Base-by-base conservation (phyloP, 2,888 invertebrate genomes). In the Conops quadrifasciatus region DNA sequence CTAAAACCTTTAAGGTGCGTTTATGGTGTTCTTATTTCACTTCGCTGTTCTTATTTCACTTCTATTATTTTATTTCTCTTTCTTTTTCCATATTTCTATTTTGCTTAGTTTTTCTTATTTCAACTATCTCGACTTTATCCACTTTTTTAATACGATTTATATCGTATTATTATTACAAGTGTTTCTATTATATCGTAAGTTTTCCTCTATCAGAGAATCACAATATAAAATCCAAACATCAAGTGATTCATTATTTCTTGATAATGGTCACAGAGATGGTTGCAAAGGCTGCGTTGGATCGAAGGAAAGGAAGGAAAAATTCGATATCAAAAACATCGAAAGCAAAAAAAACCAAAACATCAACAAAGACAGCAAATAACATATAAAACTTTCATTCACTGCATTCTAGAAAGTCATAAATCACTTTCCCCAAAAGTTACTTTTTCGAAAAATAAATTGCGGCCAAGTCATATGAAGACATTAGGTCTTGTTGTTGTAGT, bases 281-380 rank as follows among this genome's bases (percentile, higher is more conserved):
- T 36, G 5, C 36, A 36, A 36, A 36, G 36, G n/a, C n/a, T n/a
- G n/a, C n/a, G n/a, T n/a, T 36, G 9, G 4, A 36, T 36, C 4
- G 9, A 36, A 36, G 9, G 9, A 36, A 4, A 7, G 9, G 9
- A 36, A 36, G 36, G 36, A 36, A 36, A 7, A 36, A 36, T n/a
- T n/a, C n/a, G n/a, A 36, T 36, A 9, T 4, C 9, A 36, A 36
- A 36, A 53, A 19, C 1, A 53, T 19, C 24, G 53, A 53, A 19
- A 53, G 21, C 9, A 24, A 53, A 74, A 74, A 72, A 72, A 71
- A 75, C 70, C 67, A 75, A 71, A 74, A 71, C 71, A 70, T 74
- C 67, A 74, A 74, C 74, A 73, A 75, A 21, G 2, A 36, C 36
- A 36, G n/a, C n/a, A 15, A 49, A 49, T 4, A 49, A 16, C 49